These are phyloP conservation scores for Cherax destructor DNA, from an alignment of 1,140 invertebrate genomes.

Conservation along the genomic window DNA sequence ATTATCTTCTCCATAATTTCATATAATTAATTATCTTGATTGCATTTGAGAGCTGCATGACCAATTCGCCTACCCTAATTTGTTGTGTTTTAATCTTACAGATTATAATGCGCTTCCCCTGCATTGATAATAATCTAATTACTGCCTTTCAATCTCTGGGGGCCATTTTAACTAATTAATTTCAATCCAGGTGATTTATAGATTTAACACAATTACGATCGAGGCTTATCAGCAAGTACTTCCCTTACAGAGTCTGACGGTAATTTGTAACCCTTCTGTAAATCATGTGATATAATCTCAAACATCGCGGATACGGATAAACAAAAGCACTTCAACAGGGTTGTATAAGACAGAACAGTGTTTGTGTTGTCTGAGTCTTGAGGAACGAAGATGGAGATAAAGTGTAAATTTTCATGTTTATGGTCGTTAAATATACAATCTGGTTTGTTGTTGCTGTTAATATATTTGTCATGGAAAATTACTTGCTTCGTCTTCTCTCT, in stretches of 20 bases:
- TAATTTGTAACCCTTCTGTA: too few species aligned
- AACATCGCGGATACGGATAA: too few species aligned
- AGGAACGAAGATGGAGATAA: too few species aligned
- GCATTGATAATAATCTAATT: conserved; percentile 4
- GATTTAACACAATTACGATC: not conserved
- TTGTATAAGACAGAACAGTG: too few species aligned
- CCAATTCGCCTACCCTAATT: not conserved
- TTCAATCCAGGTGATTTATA: not conserved
- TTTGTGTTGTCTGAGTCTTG: too few species aligned
- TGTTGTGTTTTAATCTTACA: conserved; percentile 8
- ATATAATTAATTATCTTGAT: conserved; percentile 1
- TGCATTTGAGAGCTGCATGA: not conserved
- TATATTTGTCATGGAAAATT: too few species aligned
- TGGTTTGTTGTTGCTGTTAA: too few species aligned
- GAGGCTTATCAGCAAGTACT: not conserved
- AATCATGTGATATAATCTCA: too few species aligned
- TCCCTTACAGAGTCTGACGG: not conserved
- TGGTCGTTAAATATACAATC: too few species aligned
- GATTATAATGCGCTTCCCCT: not conserved
- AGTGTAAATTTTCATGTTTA: too few species aligned
- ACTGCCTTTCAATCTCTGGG: not conserved
- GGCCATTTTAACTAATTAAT: not conserved
- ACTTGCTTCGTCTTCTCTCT: too few species aligned
- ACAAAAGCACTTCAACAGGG: too few species aligned
- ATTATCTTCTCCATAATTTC: conserved; percentile 13